Conservation (phyloP, 2,113 vertebrate species). For the Atherinomorus stipes region DNA sequence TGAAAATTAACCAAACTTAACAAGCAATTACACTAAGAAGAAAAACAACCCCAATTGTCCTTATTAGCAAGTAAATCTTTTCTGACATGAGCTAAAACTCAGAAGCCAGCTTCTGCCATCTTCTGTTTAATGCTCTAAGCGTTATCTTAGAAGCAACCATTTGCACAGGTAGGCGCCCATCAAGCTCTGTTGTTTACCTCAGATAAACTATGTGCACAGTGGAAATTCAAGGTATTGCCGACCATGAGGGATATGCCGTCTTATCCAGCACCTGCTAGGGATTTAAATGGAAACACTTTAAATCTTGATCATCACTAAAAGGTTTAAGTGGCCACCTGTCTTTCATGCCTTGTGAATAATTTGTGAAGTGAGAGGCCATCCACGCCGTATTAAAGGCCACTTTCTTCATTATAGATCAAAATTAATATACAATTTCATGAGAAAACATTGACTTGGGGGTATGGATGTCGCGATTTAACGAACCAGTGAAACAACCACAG, state of each 20-base stretch:
- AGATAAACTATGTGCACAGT: not conserved
- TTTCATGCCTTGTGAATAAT: constrained; percentile 48
- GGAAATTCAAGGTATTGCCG: constrained; percentile 4
- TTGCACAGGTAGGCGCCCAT: constrained; percentile 27
- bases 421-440: constrained; percentile 30
- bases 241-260: not conserved
- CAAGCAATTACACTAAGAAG: constrained; percentile 44
- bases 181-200: not conserved
- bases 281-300: constrained; percentile 49
- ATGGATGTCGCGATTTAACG: too few relatives aligned
- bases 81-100: constrained; percentile 14
- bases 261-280: constrained; percentile 10
- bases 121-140: constrained; percentile 30
- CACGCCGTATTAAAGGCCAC: constrained; percentile 14
- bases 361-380: not conserved
- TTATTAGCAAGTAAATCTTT: constrained; percentile 23
- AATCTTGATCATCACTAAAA: constrained; percentile 29
- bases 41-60: constrained; percentile 38
- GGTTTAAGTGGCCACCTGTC: constrained; percentile 54
- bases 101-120: constrained; percentile 17
- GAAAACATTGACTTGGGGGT: not conserved
- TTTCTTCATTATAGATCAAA: constrained; percentile 34
- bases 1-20: constrained; percentile 14
- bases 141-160: constrained; percentile 16
- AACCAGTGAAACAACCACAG: too few relatives aligned